Conservation (phyloP, 1,140 invertebrate genomes). For the Idris sp. region DNA sequence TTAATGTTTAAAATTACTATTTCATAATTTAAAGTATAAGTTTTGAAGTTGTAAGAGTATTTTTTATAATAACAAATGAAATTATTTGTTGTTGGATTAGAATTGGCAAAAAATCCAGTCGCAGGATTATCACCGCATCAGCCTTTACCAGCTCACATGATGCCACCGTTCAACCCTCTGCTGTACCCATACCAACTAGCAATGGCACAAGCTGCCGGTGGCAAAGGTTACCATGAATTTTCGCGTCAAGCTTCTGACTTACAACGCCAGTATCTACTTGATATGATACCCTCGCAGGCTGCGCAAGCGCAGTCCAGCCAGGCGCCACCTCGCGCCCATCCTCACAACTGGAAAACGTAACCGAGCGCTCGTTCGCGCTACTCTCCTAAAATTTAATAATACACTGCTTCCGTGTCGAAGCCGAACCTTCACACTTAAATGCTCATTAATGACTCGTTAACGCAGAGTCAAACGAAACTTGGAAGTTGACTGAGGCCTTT, state of each 20-base stretch:
- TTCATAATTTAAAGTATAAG: too few species aligned
- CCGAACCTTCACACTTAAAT: constrained; percentile 45
- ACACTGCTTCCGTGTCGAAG: too few species aligned
- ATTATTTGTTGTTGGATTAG: too few species aligned
- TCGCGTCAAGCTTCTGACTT: constrained; percentile 90
- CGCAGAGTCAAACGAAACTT: constrained; percentile 39
- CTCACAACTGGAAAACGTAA: constrained; percentile 79
- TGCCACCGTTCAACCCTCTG: constrained; percentile 90
- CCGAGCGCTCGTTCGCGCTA: constrained; percentile 66
- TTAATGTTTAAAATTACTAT: too few species aligned
- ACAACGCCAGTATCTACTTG: constrained; percentile 96
- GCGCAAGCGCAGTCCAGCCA: constrained; percentile 74
- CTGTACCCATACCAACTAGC: constrained; percentile 92
- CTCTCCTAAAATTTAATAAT: constrained; percentile 49
- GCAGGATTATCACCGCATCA: constrained; percentile 80
- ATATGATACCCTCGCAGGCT: constrained; percentile 91
- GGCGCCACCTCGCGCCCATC: constrained; percentile 74
- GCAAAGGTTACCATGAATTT: constrained; percentile 84
- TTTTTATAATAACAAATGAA: too few species aligned
- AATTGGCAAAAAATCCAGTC: constrained; percentile 79
- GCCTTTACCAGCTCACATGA: constrained; percentile 85
- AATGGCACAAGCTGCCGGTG: constrained; percentile 84
- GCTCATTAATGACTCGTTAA: constrained; percentile 40
- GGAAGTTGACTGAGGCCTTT: constrained; percentile 63
- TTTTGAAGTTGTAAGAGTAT: too few species aligned